A percentile compares a stretch with the other conserved stretches of the same genome.
Evolutionary conservation across 2,888 invertebrate genomes (phyloP).

Genomic region (Arenicola marina): DNA sequence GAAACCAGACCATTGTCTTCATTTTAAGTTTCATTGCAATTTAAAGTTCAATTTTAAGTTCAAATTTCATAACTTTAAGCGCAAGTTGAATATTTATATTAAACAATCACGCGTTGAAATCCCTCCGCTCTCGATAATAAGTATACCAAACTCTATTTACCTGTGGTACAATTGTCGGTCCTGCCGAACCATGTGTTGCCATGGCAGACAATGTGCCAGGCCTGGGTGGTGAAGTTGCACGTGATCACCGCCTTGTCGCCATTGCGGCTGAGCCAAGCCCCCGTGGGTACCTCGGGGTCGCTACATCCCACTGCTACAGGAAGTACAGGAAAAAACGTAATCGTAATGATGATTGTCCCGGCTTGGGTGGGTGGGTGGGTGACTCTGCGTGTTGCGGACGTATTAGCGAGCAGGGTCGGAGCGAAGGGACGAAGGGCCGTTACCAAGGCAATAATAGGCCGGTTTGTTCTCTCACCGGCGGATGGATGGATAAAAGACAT

Average conservation of each 20-base stretch:
- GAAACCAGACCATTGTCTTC: too few relatives aligned
- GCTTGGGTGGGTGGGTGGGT: too few relatives aligned
- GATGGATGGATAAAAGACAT: too few relatives aligned
- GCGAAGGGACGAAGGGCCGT: too few relatives aligned
- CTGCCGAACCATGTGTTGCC: conserved; percentile 30
- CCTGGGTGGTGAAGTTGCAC: conserved; percentile 32
- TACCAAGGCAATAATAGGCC: too few relatives aligned
- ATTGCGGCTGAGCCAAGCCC: conserved; percentile 22
- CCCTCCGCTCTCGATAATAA: not conserved
- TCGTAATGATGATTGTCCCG: not conserved
- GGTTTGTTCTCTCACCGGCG: too few relatives aligned
- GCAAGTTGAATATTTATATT: conserved; percentile 3
- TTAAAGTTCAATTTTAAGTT: too few relatives aligned
- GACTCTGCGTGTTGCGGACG: too few relatives aligned
- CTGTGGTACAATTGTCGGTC: conserved; percentile 26
- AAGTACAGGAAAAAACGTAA: not conserved
- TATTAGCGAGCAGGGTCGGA: too few relatives aligned
- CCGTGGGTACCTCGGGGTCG: conserved; percentile 28
- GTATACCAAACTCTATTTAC: conserved; percentile 25
- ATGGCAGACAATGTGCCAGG: conserved; percentile 33
- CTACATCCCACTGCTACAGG: conserved; percentile 31
- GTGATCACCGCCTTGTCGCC: conserved; percentile 27
- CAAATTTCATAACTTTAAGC: not conserved
- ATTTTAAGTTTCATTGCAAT: too few relatives aligned
- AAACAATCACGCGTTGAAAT: too few relatives aligned